Base-by-base conservation (phyloP, 2,888 invertebrate species). In the Drosophila nr. perissopoda region DNA sequence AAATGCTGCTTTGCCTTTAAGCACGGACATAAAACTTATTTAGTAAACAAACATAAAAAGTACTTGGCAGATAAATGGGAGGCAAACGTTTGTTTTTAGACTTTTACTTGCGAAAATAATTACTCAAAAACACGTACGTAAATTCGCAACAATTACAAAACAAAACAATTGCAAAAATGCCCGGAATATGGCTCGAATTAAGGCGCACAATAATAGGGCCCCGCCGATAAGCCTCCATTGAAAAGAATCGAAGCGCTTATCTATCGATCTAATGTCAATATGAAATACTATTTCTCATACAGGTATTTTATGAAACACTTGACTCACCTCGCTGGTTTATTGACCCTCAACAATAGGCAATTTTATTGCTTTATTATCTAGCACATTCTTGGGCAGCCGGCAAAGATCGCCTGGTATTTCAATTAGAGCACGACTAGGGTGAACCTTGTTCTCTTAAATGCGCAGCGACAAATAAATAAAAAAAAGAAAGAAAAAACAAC, bases 391-490 rank as follows among this genome's bases (percentile, higher is more conserved):
- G 16, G n/a, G 8, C 51, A 42, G 40, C 34, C 52, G 38, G 21
- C 51, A 57, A 46, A 51, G 16, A 52, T 34, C 27, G 46, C 6
- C 11, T 27, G 34, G 18, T 1, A 57, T 56, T 77, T 42, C 29
- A 77, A 66, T 77, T 72, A 60, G 11, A 36, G 40, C 54, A 11
- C 56, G 65, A 72, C 72, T 72, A 25, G n/a, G 27, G 11, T 27
- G 21, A 58, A 51, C n/a, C 42, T 18, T 58, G 53, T 42, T 36
- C 51, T 13, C 2, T 3, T 2, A 25, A 60, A 51, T 29, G 48
- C 27, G 48, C 27, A 49, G 18, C 27, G 18, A 27, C 21, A 46
- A n/a, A 10, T 40, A 13, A 34, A 8, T 36, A 36, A 36, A 13
- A 21, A 33, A 52, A 29, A 16, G 5, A 33, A 27, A 36, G 33